Conservation (phyloP, 2,888 invertebrate species). For the Listrodromus nycthemerus region DNA sequence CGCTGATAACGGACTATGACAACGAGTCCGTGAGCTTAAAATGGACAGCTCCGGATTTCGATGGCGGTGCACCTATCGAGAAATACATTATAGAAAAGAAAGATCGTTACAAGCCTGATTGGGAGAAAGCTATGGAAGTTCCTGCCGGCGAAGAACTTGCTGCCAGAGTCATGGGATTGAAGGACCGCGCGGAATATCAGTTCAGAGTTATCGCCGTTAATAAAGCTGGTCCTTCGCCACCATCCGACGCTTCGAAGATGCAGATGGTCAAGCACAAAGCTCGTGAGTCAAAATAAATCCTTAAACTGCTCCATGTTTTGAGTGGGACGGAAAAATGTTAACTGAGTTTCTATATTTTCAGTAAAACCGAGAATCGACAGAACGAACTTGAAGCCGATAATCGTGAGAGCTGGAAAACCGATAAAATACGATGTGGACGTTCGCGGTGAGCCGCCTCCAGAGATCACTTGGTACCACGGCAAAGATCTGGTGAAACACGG, state of each 20-base stretch:
- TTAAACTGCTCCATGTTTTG: neutral
- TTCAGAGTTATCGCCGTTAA: slow-evolving; percentile 96
- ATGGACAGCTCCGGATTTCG: slow-evolving; percentile 95
- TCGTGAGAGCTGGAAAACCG: slow-evolving; percentile 95
- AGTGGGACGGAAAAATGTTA: slow-evolving; percentile 4
- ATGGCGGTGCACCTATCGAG: slow-evolving; percentile 96
- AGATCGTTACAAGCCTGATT: slow-evolving; percentile 93
- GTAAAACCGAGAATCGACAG: slow-evolving; percentile 99
- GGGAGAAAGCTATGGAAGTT: slow-evolving; percentile 95
- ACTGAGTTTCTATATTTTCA: slow-evolving; percentile 79
- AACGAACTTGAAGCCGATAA: slow-evolving; percentile 95
- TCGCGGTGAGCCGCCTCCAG: slow-evolving; percentile 97
- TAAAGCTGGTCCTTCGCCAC: slow-evolving; percentile 95
- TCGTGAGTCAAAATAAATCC: slow-evolving; percentile 87
- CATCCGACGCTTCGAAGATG: slow-evolving; percentile 95
- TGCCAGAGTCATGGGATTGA: slow-evolving; percentile 93
- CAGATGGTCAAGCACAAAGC: slow-evolving; percentile 95
- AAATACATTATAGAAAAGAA: slow-evolving; percentile 97
- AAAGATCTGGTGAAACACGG: slow-evolving; percentile 91
- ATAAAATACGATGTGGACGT: slow-evolving; percentile 97
- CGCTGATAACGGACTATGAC: slow-evolving; percentile 96
- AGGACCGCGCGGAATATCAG: slow-evolving; percentile 96
- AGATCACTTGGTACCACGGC: slow-evolving; percentile 95
- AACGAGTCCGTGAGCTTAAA: slow-evolving; percentile 96
- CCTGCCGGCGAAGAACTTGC: slow-evolving; percentile 89